Percentiles rank a stretch among this genome's conserved stretches.
Evolutionary conservation across 92 coral and sea anemone species (phyloP).

Genomic region (Umimayanthus kanabou): DNA sequence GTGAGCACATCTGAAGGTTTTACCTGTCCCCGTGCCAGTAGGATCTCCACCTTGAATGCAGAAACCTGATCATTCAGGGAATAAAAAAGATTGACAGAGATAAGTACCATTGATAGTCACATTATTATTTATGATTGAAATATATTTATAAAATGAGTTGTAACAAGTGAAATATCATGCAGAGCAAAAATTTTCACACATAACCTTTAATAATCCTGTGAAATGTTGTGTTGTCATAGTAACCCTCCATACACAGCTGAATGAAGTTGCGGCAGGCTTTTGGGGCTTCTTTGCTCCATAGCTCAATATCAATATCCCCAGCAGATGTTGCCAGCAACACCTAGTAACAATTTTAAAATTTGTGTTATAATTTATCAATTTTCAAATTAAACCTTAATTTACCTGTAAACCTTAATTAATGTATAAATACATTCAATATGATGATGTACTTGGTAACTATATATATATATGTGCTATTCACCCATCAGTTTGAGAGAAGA

Average conservation of each 20-base stretch:
- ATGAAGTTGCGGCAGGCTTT: constrained; percentile 96
- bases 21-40: constrained; percentile 96
- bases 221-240: constrained; percentile 93
- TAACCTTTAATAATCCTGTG: constrained; percentile 96
- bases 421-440: no score
- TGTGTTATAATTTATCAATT: no score
- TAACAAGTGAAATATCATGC: constrained; percentile 35
- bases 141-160: not conserved
- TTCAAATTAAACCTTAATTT: no score
- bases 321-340: constrained; percentile 79
- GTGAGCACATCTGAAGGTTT: not conserved
- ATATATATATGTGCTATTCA: no score
- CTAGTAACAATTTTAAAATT: constrained; percentile 24
- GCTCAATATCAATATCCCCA: constrained; percentile 95
- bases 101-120: no score
- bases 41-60: constrained; percentile 99
- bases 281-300: constrained; percentile 97
- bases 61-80: constrained; percentile 59
- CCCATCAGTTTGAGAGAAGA: no score
- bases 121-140: not conserved
- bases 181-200: no score
- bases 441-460: no score
- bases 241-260: constrained; percentile 92
- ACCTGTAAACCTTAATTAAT: no score
- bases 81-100: not conserved